phyloP scores from a whole-genome alignment of 2,888 invertebrate genomes.

The Sminthurides aquaticus region DNA sequence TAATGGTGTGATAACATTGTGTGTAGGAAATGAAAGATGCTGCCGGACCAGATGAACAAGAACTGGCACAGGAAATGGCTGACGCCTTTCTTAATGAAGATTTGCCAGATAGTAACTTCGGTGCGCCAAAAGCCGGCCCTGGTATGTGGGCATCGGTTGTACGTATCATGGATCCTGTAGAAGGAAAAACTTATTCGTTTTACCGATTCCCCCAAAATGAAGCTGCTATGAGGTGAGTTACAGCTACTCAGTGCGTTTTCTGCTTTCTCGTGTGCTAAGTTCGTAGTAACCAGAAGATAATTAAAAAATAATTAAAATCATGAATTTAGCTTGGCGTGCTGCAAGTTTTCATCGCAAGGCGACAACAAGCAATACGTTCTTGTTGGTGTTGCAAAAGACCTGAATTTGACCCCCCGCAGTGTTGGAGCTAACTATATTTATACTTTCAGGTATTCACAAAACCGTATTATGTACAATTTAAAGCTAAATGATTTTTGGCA shows the following conservation, averaged over 20 bases:
- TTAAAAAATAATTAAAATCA: too few relatives aligned
- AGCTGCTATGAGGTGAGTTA: slow-evolving; percentile 71
- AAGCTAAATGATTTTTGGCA: not conserved
- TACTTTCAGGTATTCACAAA: slow-evolving; percentile 61
- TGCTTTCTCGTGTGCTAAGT: not conserved
- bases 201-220: slow-evolving; percentile 89
- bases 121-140: slow-evolving; percentile 85
- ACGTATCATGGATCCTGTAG: slow-evolving; percentile 75
- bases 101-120: slow-evolving; percentile 85
- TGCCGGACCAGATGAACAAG: slow-evolving; percentile 90
- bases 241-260: not conserved
- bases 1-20: slow-evolving; percentile 19
- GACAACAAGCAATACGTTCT: slow-evolving; percentile 61
- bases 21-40: slow-evolving; percentile 85
- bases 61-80: slow-evolving; percentile 93
- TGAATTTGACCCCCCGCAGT: slow-evolving; percentile 77
- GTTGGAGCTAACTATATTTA: slow-evolving; percentile 76
- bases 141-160: slow-evolving; percentile 95
- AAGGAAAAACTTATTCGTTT: slow-evolving; percentile 67
- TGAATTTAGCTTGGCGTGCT: slow-evolving; percentile 64
- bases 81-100: slow-evolving; percentile 92
- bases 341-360: slow-evolving; percentile 64
- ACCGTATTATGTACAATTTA: not conserved
- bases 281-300: too few relatives aligned
- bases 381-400: slow-evolving; percentile 85